Conservation (phyloP, 1,140 invertebrate genomes). For the Drosophila sucinea region DNA sequence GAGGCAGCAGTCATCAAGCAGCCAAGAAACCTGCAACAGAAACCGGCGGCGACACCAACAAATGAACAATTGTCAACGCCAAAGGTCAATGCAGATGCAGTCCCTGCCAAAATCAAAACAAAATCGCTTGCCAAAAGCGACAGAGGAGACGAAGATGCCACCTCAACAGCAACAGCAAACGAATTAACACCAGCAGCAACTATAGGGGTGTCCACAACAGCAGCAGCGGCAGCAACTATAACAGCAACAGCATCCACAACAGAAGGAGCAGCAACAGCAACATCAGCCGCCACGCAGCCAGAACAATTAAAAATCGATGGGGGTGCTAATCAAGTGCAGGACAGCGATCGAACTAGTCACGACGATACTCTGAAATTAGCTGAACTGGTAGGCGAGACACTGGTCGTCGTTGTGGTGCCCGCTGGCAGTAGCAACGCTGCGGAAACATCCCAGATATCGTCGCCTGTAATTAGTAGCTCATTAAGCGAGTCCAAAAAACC, state of each 20-base stretch:
- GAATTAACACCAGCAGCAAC: not conserved
- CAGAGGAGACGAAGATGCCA: constrained; percentile 36
- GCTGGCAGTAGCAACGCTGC: not conserved
- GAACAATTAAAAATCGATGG: constrained; percentile 49
- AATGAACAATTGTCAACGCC: constrained; percentile 58
- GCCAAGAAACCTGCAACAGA: constrained; percentile 4
- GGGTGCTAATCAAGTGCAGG: constrained; percentile 57
- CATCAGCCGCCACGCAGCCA: constrained; percentile 26
- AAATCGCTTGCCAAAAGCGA: constrained; percentile 62
- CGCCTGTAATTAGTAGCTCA: constrained; percentile 31
- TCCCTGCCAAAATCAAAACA: constrained; percentile 50
- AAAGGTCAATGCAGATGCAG: constrained; percentile 64
- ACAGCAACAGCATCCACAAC: constrained; percentile 24
- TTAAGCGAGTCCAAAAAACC: constrained; percentile 67
- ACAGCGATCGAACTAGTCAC: constrained; percentile 57
- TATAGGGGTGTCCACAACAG: not conserved
- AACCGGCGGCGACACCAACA: constrained; percentile 24
- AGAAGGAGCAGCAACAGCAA: constrained; percentile 19
- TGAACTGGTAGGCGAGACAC: constrained; percentile 67
- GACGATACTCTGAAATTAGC: constrained; percentile 58
- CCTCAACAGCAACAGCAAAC: constrained; percentile 24
- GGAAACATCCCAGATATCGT: constrained; percentile 12
- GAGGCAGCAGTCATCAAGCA: not conserved
- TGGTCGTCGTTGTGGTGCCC: constrained; percentile 55
- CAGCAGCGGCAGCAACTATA: constrained; percentile 22